Evolutionary conservation across 2,888 invertebrate genomes (phyloP).

Genomic region (Barypeithes pellucidus): DNA sequence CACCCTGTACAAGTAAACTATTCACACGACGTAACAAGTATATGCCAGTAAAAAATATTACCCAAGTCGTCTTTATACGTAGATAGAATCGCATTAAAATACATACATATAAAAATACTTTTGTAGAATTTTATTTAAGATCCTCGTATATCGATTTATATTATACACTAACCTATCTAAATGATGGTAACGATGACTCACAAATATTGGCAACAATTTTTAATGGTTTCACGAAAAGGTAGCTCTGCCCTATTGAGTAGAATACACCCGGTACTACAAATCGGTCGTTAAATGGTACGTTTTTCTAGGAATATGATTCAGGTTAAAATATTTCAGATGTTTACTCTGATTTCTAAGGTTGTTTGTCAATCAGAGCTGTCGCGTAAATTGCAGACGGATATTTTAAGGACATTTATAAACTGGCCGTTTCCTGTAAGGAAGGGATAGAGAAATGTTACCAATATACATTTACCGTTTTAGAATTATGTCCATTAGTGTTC

Average conservation of each 20-base stretch:
- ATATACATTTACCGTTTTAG: constrained; percentile 16
- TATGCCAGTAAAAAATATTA: no score
- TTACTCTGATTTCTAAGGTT: constrained; percentile 36
- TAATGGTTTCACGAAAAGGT: background rate
- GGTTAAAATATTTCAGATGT: constrained; percentile 44
- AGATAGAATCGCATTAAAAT: no score
- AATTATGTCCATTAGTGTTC: constrained; percentile 9
- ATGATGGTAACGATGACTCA: background rate
- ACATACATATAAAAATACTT: no score
- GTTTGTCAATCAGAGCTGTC: constrained; percentile 45
- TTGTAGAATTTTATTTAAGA: no score
- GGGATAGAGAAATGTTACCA: constrained; percentile 31
- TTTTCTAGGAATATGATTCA: constrained; percentile 47
- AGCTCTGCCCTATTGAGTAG: background rate
- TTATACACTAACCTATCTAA: background rate
- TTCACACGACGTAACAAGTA: no score
- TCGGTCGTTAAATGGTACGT: constrained; percentile 10
- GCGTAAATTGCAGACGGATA: constrained; percentile 42
- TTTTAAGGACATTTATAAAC: constrained; percentile 44
- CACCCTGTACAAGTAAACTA: no score
- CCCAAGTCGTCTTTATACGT: no score
- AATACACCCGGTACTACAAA: constrained; percentile 2
- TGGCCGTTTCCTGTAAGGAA: constrained; percentile 37
- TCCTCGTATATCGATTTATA: no score
- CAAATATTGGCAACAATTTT: background rate